phyloP scores from a whole-genome alignment of 2,888 invertebrate genomes.

The Sarcophaga variegata region DNA sequence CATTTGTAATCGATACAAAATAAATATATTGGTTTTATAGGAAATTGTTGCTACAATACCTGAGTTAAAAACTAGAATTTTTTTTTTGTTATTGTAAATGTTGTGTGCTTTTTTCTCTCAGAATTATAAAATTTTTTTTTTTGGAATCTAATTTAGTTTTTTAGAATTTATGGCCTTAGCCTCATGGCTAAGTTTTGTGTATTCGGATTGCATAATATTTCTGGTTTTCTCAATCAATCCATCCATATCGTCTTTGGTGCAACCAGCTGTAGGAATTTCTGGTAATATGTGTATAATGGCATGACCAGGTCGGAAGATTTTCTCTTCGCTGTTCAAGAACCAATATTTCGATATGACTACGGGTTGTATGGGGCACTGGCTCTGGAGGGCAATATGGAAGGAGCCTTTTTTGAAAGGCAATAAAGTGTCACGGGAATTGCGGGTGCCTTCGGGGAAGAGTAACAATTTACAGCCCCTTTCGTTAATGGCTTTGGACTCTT shows the following conservation, averaged over 20 bases:
- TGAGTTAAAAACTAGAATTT: slow-evolving; percentile 64
- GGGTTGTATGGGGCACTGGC: slow-evolving; percentile 93
- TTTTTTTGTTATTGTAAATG: not conserved
- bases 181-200: slow-evolving; percentile 83
- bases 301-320: slow-evolving; percentile 87
- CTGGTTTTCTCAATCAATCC: slow-evolving; percentile 86
- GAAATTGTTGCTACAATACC: slow-evolving; percentile 64
- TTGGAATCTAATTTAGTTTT: slow-evolving; percentile 70
- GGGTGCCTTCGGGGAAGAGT: slow-evolving; percentile 96
- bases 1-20: slow-evolving; percentile 50
- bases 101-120: not conserved
- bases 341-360: slow-evolving; percentile 93
- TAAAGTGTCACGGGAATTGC: slow-evolving; percentile 89
- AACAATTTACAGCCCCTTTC: slow-evolving; percentile 88
- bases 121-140: not conserved
- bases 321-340: slow-evolving; percentile 85
- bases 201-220: slow-evolving; percentile 86
- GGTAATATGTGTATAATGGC: slow-evolving; percentile 89
- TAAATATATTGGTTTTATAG: slow-evolving; percentile 31
- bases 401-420: slow-evolving; percentile 97
- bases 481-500: slow-evolving; percentile 86
- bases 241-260: slow-evolving; percentile 85
- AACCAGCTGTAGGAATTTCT: slow-evolving; percentile 86
- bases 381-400: slow-evolving; percentile 94
- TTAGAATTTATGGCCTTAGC: slow-evolving; percentile 71